Conservation (phyloP, 23 tunicate genomes). For the Ascidia mentula region DNA sequence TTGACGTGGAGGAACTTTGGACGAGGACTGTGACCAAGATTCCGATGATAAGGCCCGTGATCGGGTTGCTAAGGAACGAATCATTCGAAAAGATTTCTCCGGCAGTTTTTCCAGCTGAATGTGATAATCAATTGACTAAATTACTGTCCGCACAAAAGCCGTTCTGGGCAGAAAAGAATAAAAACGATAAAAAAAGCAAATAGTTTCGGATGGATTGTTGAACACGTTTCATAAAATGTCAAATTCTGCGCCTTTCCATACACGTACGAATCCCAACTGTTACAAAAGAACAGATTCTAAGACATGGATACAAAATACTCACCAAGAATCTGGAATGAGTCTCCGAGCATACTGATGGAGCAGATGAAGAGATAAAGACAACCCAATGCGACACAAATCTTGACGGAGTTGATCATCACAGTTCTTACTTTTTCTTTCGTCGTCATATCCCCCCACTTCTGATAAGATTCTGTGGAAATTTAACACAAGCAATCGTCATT, state of each 20-base stretch:
- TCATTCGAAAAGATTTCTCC: slow-evolving; percentile 72
- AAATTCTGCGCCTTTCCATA: too few relatives aligned
- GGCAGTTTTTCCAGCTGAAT: slow-evolving; percentile 82
- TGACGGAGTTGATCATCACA: neutral
- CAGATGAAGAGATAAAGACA: slow-evolving; percentile 53
- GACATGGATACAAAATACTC: too few relatives aligned
- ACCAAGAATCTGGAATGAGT: slow-evolving; percentile 66
- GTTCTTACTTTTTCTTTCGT: slow-evolving; percentile 9
- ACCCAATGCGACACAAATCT: slow-evolving; percentile 21
- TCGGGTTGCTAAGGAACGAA: slow-evolving; percentile 67
- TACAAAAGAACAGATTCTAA: too few relatives aligned
- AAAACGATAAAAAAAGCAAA: neutral
- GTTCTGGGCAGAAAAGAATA: neutral
- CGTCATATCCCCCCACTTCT: slow-evolving; percentile 36
- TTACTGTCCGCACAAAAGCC: too few relatives aligned
- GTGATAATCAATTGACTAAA: neutral
- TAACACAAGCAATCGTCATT: too few relatives aligned
- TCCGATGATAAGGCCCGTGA: slow-evolving; percentile 86
- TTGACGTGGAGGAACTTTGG: slow-evolving; percentile 96
- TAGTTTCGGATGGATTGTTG: neutral
- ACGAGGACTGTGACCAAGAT: slow-evolving; percentile 86
- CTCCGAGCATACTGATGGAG: slow-evolving; percentile 49
- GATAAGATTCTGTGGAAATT: neutral
- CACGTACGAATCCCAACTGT: too few relatives aligned
- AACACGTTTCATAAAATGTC: too few relatives aligned